Evolutionary conservation across 64 coral and sea anemone species (phyloP), one percentile per base, ranked within the genome.

Genomic region (Montipora sp.): DNA sequence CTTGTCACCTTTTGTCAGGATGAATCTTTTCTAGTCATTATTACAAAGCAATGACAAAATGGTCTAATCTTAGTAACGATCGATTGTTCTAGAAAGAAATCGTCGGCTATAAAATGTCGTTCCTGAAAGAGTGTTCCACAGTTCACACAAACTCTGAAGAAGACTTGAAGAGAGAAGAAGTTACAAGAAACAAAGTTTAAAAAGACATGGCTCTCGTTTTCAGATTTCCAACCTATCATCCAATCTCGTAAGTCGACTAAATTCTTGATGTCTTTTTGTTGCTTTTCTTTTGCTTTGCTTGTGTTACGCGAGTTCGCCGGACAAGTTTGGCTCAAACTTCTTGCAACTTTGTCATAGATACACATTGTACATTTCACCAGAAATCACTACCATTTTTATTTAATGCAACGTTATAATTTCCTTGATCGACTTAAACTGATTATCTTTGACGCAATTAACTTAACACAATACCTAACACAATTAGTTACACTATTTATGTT

Each of bases 201-300:
- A 44, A 85, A 45, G 9, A n/a, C 60, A 85, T 85, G 82, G 63
- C 82, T 23, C 46, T 85, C 19, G 61, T 14, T 85, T 71, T 71
- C 65, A n/a, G 45, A 85, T 71, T 85, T 85, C 82, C 46, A 51
- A 49, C 82, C 45, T 71, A 22, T 70, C 46, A 85, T 23, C 82
- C 82, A 51, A n/a, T 3, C 65, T 22, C 47, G 82, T 85, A 72
- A 71, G 45, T 71, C 7, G 53, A 2, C 36, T 36, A 36, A 36
- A 36, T 36, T 36, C 36, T 36, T 57, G 53, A 11, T 8, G 11
- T 57, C 53, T 57, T 57, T 57, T 11, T 8, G 53, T 57, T 6
- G 6, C 7, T 8, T 11, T 57, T 57, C 7, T 57, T 6, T 57
- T 1, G 53, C 11, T 57, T 57, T 57, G 2, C 53, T 57, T 11